These are phyloP conservation scores for Babylonia areolata DNA, from an alignment of 1,140 invertebrate genomes.

Conservation along the genomic window DNA sequence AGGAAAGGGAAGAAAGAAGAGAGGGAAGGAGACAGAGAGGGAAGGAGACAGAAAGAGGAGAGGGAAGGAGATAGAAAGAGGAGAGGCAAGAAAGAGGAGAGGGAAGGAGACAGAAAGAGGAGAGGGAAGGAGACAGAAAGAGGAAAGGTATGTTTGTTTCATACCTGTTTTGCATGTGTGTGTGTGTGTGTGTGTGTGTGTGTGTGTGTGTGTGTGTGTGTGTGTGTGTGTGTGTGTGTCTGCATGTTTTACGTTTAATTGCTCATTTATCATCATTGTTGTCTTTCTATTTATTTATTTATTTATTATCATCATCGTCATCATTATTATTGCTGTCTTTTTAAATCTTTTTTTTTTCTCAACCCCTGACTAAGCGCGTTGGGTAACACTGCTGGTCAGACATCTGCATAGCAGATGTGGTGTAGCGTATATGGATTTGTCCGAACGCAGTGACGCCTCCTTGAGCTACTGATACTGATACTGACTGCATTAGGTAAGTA, in stretches of 20 bases:
- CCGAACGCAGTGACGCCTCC: too few relatives aligned
- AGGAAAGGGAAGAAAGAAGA: background rate
- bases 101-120: background rate
- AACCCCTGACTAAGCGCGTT: too few relatives aligned
- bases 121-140: background rate
- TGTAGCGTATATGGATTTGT: too few relatives aligned
- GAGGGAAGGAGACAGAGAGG: background rate
- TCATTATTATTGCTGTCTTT: too few relatives aligned
- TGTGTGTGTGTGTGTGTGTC: constrained; percentile 15
- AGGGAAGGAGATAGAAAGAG: background rate
- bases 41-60: too few relatives aligned
- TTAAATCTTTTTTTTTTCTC: too few relatives aligned
- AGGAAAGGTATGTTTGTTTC: background rate
- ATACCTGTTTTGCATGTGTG: background rate
- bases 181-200: constrained; percentile 30
- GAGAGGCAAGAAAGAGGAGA: background rate
- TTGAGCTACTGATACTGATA: too few relatives aligned
- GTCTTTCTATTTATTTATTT: background rate
- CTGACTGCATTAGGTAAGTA: background rate
- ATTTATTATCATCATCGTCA: too few relatives aligned
- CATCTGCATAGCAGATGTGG: background rate
- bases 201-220: background rate
- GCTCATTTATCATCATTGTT: background rate
- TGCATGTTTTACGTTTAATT: too few relatives aligned
- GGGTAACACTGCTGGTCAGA: too few relatives aligned